Conservation (phyloP, 2,113 vertebrate genomes). For the Cavia aperea region DNA sequence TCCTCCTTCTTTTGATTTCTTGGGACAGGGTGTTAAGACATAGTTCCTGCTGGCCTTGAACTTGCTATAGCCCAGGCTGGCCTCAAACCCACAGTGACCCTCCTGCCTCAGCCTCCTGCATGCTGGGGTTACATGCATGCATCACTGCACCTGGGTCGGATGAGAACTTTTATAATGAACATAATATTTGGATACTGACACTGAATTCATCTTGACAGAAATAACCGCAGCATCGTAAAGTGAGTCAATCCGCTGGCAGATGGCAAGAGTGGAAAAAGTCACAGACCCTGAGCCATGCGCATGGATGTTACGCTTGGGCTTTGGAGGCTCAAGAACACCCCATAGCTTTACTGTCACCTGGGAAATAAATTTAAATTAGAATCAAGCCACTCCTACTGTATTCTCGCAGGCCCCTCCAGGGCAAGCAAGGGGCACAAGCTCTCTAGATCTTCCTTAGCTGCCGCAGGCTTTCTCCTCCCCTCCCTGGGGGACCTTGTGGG, state of each 20-base stretch:
- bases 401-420: not conserved
- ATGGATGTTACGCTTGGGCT: not conserved
- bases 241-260: not conserved
- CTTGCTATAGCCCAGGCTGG: not conserved
- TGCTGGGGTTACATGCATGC: not conserved
- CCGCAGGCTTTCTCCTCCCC: not conserved
- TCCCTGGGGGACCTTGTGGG: not conserved
- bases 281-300: too few relatives aligned
- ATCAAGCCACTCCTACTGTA: not conserved
- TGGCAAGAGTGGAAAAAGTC: not conserved
- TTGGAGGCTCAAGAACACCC: not conserved
- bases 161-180: not conserved
- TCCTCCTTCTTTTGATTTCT: not conserved
- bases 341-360: not conserved
- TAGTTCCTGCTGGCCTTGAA: not conserved
- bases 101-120: not conserved
- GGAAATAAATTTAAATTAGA: not conserved
- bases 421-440: not conserved
- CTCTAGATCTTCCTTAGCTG: not conserved
- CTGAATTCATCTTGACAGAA: not conserved
- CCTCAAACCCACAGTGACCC: too few relatives aligned
- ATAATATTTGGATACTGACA: not conserved
- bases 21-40: not conserved
- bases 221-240: not conserved
- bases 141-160: not conserved